Evolutionary conservation across 2,797 vertebrate genomes (phyloP), one percentile per base, ranked within the genome.

Genomic region (Micropoecilia bifurca): DNA sequence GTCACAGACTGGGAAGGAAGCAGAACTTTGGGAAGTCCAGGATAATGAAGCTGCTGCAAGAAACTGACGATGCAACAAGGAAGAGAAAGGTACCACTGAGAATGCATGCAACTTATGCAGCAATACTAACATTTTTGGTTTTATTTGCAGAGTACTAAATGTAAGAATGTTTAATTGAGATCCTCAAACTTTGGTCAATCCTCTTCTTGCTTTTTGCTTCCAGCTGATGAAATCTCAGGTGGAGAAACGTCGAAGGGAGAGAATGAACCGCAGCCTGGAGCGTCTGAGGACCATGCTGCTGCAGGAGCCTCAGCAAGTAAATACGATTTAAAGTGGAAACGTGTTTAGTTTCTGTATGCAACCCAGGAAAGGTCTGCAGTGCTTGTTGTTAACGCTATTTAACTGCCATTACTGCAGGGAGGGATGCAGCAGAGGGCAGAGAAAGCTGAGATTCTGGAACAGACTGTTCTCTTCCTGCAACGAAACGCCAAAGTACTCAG

Each of bases 181-280:
- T 18, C 18, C 13, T 13, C 14, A 7, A 41, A 61, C 81, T 48
- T 84, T 9, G 6, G 4, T 33, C 20, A 69, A 74, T 12, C 41
- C 5, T 47, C 7, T 41, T 28, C 8, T 9, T 7, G 50, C 36
- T 8, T 41, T 46, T 6, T 39, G 28, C 10, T 3, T 77, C 0
- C 84, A 97, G 97, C 78, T 97, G 71, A 82, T 97, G 28, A 98
- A 98, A 83, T 96, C 97, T 78, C 95, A 97, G 73, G 94, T 96
- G 81, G 97, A 97, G 92, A 97, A 96, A 84, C 95, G 96, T 45
- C 94, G 97, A 4, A 91, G 97, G 57, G 96, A 97, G 80, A 93
- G 97, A 72, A 97, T 98, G 89, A 98, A 97, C 86, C 88, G 86
- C 75, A 97, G 97, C 85, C 93, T 98, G 90, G 96, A 97, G 73